These are phyloP conservation scores for Hippoglossus hippoglossus DNA, from an alignment of 2,797 vertebrate genomes.

Conservation along the genomic window DNA sequence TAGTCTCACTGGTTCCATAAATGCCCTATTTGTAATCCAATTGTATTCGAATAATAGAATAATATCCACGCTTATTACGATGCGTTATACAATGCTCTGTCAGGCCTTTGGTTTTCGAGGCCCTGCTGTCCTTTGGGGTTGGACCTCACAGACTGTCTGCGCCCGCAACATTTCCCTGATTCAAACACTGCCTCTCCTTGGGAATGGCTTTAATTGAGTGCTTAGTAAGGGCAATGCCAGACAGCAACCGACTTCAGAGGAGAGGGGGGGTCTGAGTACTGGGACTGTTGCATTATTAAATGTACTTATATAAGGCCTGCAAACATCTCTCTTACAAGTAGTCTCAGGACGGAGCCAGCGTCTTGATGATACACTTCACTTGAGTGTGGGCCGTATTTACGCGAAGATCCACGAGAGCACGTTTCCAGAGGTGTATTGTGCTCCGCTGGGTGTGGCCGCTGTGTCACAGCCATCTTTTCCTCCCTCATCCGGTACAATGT, in stretches of 20 bases:
- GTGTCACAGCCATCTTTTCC: slow-evolving; percentile 38
- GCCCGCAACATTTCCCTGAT: slow-evolving; percentile 67
- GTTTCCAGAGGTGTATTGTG: slow-evolving; percentile 28
- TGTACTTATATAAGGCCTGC: slow-evolving; percentile 51
- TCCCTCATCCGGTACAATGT: slow-evolving; percentile 31
- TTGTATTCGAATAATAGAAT: slow-evolving; percentile 62
- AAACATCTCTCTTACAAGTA: slow-evolving; percentile 52
- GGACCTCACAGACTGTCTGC: slow-evolving; percentile 60
- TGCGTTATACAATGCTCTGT: slow-evolving; percentile 42
- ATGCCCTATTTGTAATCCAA: slow-evolving; percentile 70
- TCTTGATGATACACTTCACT: slow-evolving; percentile 28
- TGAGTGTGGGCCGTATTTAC: slow-evolving; percentile 2
- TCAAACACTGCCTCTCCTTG: slow-evolving; percentile 78
- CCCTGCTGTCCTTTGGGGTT: slow-evolving; percentile 53
- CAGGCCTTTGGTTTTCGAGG: slow-evolving; percentile 53
- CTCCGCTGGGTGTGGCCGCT: slow-evolving; percentile 58
- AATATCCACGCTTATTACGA: slow-evolving; percentile 39
- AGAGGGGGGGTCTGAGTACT: slow-evolving; percentile 32
- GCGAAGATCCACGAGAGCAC: slow-evolving; percentile 1
- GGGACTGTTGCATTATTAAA: slow-evolving; percentile 79
- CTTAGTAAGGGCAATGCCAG: slow-evolving; percentile 77
- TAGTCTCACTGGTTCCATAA: slow-evolving; percentile 56
- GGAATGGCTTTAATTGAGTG: slow-evolving; percentile 82
- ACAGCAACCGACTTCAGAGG: slow-evolving; percentile 64
- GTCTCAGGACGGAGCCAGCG: slow-evolving; percentile 29